Evolutionary conservation across 2,888 invertebrate genomes (phyloP).

Genomic region (Drosophila helvetica): DNA sequence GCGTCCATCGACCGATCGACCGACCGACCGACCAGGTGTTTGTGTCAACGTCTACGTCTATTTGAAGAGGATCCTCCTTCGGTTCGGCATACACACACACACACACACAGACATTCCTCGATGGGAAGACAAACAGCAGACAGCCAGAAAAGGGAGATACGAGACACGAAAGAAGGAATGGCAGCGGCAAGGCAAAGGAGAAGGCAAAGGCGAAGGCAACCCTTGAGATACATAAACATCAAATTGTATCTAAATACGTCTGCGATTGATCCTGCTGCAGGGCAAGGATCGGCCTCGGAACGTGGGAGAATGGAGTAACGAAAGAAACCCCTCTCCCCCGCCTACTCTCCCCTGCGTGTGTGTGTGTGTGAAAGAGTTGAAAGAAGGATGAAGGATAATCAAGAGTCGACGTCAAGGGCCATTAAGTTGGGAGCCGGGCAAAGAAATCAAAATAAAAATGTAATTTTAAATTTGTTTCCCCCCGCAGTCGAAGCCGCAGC

Average conservation of each 20-base stretch:
- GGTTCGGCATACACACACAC: too few species aligned
- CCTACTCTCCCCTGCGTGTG: background rate
- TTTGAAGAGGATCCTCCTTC: slow-evolving; percentile 48
- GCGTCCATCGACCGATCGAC: slow-evolving; percentile 52
- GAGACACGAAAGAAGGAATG: background rate
- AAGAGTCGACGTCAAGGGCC: slow-evolving; percentile 55
- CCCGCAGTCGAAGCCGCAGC: slow-evolving; percentile 15
- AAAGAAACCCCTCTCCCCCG: background rate
- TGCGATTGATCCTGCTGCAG: slow-evolving; percentile 55
- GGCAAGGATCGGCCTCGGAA: slow-evolving; percentile 41
- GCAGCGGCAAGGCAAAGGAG: background rate
- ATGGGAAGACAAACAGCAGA: background rate
- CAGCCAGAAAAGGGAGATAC: background rate
- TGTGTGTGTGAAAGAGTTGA: slow-evolving; percentile 56
- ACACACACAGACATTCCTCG: background rate
- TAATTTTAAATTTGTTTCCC: slow-evolving; percentile 47
- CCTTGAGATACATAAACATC: slow-evolving; percentile 49
- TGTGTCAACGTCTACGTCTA: slow-evolving; percentile 61
- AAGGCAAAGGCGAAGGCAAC: slow-evolving; percentile 17
- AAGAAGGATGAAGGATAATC: slow-evolving; percentile 29
- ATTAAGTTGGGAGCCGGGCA: slow-evolving; percentile 38
- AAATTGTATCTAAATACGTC: slow-evolving; percentile 60
- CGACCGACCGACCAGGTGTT: slow-evolving; percentile 76
- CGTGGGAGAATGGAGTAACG: slow-evolving; percentile 63
- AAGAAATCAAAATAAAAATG: slow-evolving; percentile 55